phyloP scores from a whole-genome alignment of 2,888 invertebrate genomes.

The Scaptomyza flava region DNA sequence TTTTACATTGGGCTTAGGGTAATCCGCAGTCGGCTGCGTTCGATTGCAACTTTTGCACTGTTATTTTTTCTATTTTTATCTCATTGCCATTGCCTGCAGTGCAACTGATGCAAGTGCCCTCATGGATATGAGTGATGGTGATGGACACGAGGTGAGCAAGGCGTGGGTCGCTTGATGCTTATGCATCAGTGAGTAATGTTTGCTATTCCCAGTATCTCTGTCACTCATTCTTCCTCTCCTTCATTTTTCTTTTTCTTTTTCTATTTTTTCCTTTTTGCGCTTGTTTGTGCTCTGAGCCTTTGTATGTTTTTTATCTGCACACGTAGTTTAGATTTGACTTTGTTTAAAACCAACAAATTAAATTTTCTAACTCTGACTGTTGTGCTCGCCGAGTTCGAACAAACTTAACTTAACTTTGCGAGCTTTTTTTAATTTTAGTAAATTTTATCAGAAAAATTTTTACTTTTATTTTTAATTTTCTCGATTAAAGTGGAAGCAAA shows the following conservation, averaged over 20 bases:
- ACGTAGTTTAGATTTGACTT: background rate
- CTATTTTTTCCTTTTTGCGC: background rate
- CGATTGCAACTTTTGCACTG: no score
- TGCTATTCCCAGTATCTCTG: background rate
- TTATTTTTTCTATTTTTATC: background rate
- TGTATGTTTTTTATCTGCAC: background rate
- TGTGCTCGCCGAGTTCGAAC: no score
- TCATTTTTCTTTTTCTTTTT: background rate
- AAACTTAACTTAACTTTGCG: background rate
- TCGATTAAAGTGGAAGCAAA: no score
- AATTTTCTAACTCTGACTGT: background rate
- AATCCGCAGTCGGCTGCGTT: no score
- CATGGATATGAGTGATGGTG: constrained; percentile 9
- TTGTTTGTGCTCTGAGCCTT: background rate
- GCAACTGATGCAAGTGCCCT: constrained; percentile 25
- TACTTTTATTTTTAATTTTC: no score
- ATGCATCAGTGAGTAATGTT: constrained; percentile 11
- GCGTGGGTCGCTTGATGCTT: background rate
- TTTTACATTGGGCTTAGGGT: no score
- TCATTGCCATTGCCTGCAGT: background rate
- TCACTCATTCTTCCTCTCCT: background rate
- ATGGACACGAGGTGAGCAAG: constrained; percentile 3
- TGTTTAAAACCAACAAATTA: background rate
- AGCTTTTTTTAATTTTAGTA: no score
- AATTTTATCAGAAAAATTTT: no score